Evolutionary conservation across 1,140 invertebrate genomes (phyloP).

Genomic region (Ptiloglossa arizonensis): DNA sequence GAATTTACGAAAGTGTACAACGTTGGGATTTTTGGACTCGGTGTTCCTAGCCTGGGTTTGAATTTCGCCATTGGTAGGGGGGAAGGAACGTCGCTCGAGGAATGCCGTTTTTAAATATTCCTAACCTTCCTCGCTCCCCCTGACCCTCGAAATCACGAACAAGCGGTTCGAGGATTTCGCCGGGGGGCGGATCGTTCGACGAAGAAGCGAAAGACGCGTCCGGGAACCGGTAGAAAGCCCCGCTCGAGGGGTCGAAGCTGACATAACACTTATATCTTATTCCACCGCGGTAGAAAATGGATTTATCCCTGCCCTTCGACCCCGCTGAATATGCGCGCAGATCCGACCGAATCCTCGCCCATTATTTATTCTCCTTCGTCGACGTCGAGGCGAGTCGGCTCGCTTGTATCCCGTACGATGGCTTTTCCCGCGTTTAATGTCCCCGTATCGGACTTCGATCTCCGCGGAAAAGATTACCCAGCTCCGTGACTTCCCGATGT

Average conservation of each 20-base stretch:
- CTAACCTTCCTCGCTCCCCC: conserved; percentile 22
- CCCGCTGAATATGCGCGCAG: conserved; percentile 36
- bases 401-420: not conserved
- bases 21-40: too few species aligned
- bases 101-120: conserved; percentile 37
- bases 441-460: conserved; percentile 7
- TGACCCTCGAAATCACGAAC: conserved; percentile 42
- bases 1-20: too few species aligned
- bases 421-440: conserved; percentile 14
- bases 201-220: conserved; percentile 29
- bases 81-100: conserved; percentile 10
- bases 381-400: conserved; percentile 42
- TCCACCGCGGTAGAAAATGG: conserved; percentile 73
- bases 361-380: conserved; percentile 75
- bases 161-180: conserved; percentile 17
- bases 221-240: not conserved
- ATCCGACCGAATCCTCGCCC: conserved; percentile 45
- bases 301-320: conserved; percentile 72
- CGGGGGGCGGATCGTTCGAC: conserved; percentile 16
- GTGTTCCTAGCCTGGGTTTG: too few species aligned
- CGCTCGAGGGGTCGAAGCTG: conserved; percentile 56
- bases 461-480: not conserved
- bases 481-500: not conserved
- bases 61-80: too few species aligned
- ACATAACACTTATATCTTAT: conserved; percentile 75